Base-by-base conservation (phyloP, 2,113 vertebrate species). In the Murina feae region DNA sequence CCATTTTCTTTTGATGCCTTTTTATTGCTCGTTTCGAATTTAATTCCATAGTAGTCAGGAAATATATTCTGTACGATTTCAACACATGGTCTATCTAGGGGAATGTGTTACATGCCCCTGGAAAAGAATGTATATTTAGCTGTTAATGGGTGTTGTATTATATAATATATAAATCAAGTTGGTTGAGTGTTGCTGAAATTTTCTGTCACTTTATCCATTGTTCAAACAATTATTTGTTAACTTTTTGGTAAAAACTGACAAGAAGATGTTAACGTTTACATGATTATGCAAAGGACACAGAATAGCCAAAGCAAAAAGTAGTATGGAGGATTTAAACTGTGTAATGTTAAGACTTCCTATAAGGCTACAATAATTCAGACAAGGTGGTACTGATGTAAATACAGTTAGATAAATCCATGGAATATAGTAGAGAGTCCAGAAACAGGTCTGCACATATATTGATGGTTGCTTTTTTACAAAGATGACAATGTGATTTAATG, bases 161-260 rank as follows among this genome's bases (percentile, higher is more conserved):
- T 76, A 58, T 66, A 85, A 95, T 51, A 75, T 74, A 74, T 75
- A 90, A 86, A 90, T 95, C 68, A 86, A 86, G 58, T 80, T 86
- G 47, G 35, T 20, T 76, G 49, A 76, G 8, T 86, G 25, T 51
- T 93, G 17, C 32, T 82, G 39, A 90, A 75, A 76, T 90, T 76
- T 80, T n/a, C n/a, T 66, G 6, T 37, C 35, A 81, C 35, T 44
- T 68, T 60, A 76, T 35, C 78, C 18, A 72, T 55, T 66, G 39
- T 96, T 88, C n/a, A 79, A 83, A 35, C 63, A 91, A 51, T 71
- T 63, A 44, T 68, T 74, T 94, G 65, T 94, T 28, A 63, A 68
- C 32, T 53, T 91, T 81, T 42, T 90, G 42, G 51, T 93, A 87
- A 81, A 93, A 91, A 55, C 11, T 79, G 69, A 87, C 21, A 91